Evolutionary conservation across 2,113 vertebrate genomes (phyloP).

Genomic region (Odocoileus hemionus): DNA sequence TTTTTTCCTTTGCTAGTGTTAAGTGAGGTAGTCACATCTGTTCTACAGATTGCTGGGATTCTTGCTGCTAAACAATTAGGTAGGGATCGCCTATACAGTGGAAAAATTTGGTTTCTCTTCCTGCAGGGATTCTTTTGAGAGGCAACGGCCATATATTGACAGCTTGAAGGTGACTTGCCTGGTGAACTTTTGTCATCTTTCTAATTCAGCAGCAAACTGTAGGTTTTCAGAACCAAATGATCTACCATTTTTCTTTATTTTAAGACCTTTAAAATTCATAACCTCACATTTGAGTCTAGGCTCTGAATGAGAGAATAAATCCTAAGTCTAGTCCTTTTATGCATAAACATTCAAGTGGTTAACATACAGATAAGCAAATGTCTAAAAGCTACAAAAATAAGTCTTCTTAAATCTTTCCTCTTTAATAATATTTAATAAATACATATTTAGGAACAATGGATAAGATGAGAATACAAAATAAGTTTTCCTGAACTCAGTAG

Average conservation of each 20-base stretch:
- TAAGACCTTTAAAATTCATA: background rate
- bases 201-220: slow-evolving; percentile 32
- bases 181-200: slow-evolving; percentile 48
- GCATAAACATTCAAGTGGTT: background rate
- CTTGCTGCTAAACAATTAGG: slow-evolving; percentile 1
- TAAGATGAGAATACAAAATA: background rate
- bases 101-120: slow-evolving; percentile 12
- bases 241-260: background rate
- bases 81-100: slow-evolving; percentile 3
- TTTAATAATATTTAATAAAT: background rate
- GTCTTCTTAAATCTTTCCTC: background rate
- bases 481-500: background rate
- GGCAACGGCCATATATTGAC: slow-evolving; percentile 11
- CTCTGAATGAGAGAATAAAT: background rate
- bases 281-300: background rate
- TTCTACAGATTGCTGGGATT: slow-evolving; percentile 28
- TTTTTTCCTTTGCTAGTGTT: slow-evolving; percentile 24
- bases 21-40: slow-evolving; percentile 50
- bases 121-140: slow-evolving; percentile 26
- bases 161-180: slow-evolving; percentile 49
- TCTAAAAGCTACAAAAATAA: background rate
- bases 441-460: background rate
- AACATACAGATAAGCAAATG: background rate
- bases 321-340: background rate
- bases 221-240: background rate